Base-by-base conservation (phyloP, 1,140 invertebrate genomes). In the Drosophila equinoxialis region DNA sequence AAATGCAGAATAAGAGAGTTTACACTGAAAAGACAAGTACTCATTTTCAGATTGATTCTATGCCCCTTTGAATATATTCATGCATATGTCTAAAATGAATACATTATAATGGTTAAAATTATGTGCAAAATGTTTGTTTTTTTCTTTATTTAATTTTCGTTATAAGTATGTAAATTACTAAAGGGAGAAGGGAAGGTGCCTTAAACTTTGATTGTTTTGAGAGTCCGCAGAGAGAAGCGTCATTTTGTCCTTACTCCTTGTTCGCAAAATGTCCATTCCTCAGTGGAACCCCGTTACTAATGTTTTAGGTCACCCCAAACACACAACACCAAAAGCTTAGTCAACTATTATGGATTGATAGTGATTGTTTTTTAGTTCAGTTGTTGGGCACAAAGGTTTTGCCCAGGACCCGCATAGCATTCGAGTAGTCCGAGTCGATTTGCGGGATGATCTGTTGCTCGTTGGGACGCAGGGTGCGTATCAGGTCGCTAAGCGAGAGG, bases 351-450 rank as follows among this genome's bases (percentile, higher is more conserved):
- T 62, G 66, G 42, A 45, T 35, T 45, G 61, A 10, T 13, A 8
- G 65, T 33, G 14, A 39, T 42, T 13, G 62, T 8, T 20, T 2
- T 37, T 33, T 26, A 26, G 48, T 58, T 48, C 84, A 83, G 71
- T 89, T 87, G 55, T 74, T 77, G 41, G 82, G 67, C 33, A 69
- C 81, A 62, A 77, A 81, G n/a, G 80, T 92, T 68, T 92, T 92
- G 73, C 91, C 91, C 33, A 92, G 77, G 23, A 92, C 91, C 20
- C 90, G 86, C 91, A 92, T 92, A 48, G 91, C 91, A 73, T 92
- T 92, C 45, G 91, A 92, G 69, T 92, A 92, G 67, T 92, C 90
- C 8, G 90, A 92, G 66, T 92, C 91, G 70, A 92, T 92, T 66
- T 92, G 91, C 35, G 91, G 90, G 30, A 91, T 90, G 42, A 91